A percentile compares a stretch with the other conserved stretches of the same genome.
Evolutionary conservation across 2,888 invertebrate genomes (phyloP).

Genomic region (Clitarchus hookeri): DNA sequence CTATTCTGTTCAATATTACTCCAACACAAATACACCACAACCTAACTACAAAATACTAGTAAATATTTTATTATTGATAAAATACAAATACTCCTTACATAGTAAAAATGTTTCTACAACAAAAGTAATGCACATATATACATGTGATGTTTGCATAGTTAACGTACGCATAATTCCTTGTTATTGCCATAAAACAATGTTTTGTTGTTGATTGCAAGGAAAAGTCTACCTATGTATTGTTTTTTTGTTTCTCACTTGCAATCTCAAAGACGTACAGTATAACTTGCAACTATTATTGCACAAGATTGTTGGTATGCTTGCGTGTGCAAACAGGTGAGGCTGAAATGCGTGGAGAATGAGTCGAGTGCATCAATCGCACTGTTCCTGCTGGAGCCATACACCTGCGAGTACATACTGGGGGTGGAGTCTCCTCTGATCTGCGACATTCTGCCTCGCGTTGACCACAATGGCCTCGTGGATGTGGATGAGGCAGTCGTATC

Average conservation of each 20-base stretch:
- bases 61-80: too few relatives aligned
- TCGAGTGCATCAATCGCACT: slow-evolving; percentile 81
- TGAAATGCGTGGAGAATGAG: slow-evolving; percentile 74
- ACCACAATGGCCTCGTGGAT: slow-evolving; percentile 72
- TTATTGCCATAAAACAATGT: too few relatives aligned
- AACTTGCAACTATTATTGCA: not conserved
- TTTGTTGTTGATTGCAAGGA: too few relatives aligned
- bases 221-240: not conserved
- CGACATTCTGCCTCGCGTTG: slow-evolving; percentile 78
- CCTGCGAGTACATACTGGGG: slow-evolving; percentile 93
- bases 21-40: too few relatives aligned
- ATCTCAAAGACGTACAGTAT: not conserved
- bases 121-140: too few relatives aligned
- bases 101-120: too few relatives aligned
- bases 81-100: too few relatives aligned
- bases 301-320: not conserved
- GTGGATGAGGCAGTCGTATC: slow-evolving; percentile 35
- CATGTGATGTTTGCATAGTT: too few relatives aligned
- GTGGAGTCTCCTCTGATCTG: slow-evolving; percentile 93
- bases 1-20: too few relatives aligned
- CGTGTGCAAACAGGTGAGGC: slow-evolving; percentile 60
- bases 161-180: too few relatives aligned
- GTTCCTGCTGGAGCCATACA: slow-evolving; percentile 87
- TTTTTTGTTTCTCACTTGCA: not conserved
- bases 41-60: too few relatives aligned